Evolutionary conservation across 2,888 invertebrate genomes (phyloP).

Genomic region (Nymphalis c-album): DNA sequence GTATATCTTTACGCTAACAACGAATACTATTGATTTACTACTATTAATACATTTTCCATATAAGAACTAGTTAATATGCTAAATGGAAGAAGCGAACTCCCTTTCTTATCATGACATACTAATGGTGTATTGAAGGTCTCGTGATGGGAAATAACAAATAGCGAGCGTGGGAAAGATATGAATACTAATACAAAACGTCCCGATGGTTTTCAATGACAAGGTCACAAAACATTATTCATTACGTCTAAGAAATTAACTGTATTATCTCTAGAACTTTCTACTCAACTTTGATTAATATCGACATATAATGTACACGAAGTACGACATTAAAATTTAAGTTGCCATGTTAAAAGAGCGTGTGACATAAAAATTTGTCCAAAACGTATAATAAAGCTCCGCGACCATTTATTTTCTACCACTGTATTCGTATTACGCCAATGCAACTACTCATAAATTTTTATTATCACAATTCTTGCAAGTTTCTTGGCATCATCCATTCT

Average conservation of each 20-base stretch:
- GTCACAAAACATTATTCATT: constrained; percentile 2
- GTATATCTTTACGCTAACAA: too few relatives aligned
- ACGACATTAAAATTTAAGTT: background rate
- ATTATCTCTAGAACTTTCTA: background rate
- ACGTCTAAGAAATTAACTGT: background rate
- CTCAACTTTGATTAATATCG: too few relatives aligned
- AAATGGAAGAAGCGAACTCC: constrained; percentile 16
- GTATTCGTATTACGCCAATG: constrained; percentile 35
- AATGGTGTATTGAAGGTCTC: constrained; percentile 31
- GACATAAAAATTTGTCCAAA: constrained; percentile 32
- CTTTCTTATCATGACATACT: constrained; percentile 28
- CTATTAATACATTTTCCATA: too few relatives aligned
- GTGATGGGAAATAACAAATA: constrained; percentile 21
- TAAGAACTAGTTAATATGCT: constrained; percentile 12
- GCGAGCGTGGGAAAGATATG: constrained; percentile 27
- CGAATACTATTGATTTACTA: too few relatives aligned
- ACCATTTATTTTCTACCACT: constrained; percentile 33
- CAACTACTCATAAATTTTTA: constrained; percentile 35
- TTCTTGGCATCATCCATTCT: constrained; percentile 34
- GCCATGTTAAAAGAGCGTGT: constrained; percentile 21
- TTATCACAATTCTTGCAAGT: constrained; percentile 36
- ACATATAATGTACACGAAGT: too few relatives aligned
- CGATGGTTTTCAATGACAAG: constrained; percentile 15
- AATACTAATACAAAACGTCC: constrained; percentile 14
- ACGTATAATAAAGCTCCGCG: constrained; percentile 33